Evolutionary conservation across 2,797 vertebrate species (phyloP).

Genomic region (Ceyx erithaca): DNA sequence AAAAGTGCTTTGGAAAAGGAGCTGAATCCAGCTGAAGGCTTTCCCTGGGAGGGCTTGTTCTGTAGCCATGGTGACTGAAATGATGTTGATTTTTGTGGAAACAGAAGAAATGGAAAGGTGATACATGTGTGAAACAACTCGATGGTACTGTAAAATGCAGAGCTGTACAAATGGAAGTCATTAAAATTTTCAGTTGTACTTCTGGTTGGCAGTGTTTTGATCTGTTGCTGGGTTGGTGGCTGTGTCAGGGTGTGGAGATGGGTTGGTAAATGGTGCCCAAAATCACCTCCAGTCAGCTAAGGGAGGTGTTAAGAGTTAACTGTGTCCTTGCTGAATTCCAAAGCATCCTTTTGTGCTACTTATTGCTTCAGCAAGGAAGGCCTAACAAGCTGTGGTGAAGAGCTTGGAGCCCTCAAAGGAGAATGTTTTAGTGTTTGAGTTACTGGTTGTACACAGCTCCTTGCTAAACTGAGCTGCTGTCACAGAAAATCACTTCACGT

Average conservation of each 20-base stretch:
- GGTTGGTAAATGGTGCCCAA: fast-evolving
- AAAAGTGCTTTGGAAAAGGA: neutral
- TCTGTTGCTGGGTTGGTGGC: neutral
- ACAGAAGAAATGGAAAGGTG: neutral
- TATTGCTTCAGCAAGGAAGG: neutral
- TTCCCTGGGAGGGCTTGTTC: neutral
- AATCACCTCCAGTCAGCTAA: neutral
- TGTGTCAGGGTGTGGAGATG: fast-evolving
- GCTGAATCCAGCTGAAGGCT: neutral
- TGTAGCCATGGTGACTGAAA: neutral
- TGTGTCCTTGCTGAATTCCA: neutral
- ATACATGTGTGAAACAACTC: neutral
- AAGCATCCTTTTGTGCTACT: neutral
- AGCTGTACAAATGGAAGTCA: constrained; percentile 3
- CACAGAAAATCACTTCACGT: fast-evolving
- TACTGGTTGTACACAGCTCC: neutral
- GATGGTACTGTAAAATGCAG: neutral
- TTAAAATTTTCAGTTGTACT: constrained; percentile 35
- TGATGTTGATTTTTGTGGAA: neutral
- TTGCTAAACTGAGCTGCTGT: neutral
- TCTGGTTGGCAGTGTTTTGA: neutral
- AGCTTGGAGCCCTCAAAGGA: neutral
- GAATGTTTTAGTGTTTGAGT: neutral
- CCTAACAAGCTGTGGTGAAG: neutral
- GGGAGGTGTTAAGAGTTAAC: neutral